A percentile compares a stretch with the other conserved stretches of the same genome.
Conservation (phyloP, 2,888 invertebrate genomes). For the Mayetiola destructor region DNA sequence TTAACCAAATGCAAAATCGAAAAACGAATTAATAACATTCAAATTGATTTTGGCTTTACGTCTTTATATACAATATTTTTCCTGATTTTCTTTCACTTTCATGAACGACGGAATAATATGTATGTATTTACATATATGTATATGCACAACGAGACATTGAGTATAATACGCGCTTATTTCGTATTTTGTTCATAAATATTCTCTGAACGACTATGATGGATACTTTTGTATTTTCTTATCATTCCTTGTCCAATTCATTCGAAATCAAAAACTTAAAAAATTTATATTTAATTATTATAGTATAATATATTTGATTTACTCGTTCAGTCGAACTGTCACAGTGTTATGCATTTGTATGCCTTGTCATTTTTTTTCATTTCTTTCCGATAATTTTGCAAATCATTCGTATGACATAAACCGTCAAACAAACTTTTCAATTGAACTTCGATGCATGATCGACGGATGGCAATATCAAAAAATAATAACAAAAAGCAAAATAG, state of each 20-base stretch:
- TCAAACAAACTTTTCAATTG: neutral
- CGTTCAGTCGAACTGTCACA: neutral
- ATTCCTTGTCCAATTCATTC: too few relatives aligned
- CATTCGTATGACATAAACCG: neutral
- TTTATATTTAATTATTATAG: slow-evolving; percentile 8
- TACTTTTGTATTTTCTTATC: too few relatives aligned
- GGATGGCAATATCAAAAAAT: neutral
- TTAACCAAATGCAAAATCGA: too few relatives aligned
- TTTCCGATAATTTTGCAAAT: slow-evolving; percentile 4
- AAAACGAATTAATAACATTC: too few relatives aligned
- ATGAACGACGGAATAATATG: too few relatives aligned
- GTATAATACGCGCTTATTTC: too few relatives aligned
- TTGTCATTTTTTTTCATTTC: neutral
- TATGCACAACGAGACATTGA: too few relatives aligned
- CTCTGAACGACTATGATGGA: neutral
- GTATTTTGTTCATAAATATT: too few relatives aligned
- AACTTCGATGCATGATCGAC: neutral
- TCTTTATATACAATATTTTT: too few relatives aligned
- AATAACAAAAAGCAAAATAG: neutral
- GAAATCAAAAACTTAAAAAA: neutral
- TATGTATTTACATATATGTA: too few relatives aligned
- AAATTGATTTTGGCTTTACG: too few relatives aligned
- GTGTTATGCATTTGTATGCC: neutral
- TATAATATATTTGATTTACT: slow-evolving; percentile 9
- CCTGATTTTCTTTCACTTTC: too few relatives aligned